Evolutionary conservation across 2,113 vertebrate species (phyloP).

Genomic region (Menidia beryllina): DNA sequence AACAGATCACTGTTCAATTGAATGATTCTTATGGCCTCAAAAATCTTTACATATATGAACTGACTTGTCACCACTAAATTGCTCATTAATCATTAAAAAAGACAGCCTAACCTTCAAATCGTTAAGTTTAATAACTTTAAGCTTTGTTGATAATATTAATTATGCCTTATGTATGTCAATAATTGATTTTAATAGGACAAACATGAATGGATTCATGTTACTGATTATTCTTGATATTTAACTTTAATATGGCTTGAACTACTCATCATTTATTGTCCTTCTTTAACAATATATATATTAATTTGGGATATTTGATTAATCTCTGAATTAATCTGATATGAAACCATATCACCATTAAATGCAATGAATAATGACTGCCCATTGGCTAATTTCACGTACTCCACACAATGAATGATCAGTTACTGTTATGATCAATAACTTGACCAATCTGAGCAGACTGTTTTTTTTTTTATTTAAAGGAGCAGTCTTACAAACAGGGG

Average conservation of each 20-base stretch:
- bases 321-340: too few species aligned
- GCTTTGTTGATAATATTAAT: too few species aligned
- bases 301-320: too few species aligned
- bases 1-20: conserved; percentile 15
- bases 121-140: too few species aligned
- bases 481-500: not conserved
- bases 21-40: not conserved
- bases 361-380: not conserved
- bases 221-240: too few species aligned
- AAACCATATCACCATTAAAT: conserved; percentile 1
- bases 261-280: too few species aligned
- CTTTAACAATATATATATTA: too few species aligned
- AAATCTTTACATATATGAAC: not conserved
- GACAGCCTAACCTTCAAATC: too few species aligned
- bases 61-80: not conserved
- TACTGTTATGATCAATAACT: not conserved
- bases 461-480: not conserved
- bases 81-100: not conserved
- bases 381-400: not conserved
- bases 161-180: too few species aligned
- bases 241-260: too few species aligned
- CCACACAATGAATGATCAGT: not conserved
- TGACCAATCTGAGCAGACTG: not conserved
- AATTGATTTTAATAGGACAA: too few species aligned
- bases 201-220: too few species aligned